These are phyloP conservation scores for Montipora efflorescens DNA, from an alignment of 64 coral and sea anemone genomes.

Conservation along the genomic window DNA sequence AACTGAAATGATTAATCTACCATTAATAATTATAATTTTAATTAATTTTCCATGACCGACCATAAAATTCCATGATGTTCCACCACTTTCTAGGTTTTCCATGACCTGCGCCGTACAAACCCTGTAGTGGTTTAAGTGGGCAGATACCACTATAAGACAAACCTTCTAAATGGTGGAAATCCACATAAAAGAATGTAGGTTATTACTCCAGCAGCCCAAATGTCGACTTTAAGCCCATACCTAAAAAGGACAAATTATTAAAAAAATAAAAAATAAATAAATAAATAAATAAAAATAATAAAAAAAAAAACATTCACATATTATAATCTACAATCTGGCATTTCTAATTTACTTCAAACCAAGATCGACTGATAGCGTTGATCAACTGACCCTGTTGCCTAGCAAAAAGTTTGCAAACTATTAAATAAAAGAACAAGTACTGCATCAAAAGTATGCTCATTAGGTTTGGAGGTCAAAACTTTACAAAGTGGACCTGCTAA, in stretches of 20 bases:
- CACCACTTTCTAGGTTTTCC: no score
- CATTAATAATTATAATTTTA: no score
- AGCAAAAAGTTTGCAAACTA: no score
- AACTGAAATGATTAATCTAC: no score
- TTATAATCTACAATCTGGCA: neutral
- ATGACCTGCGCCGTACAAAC: no score
- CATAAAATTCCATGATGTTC: no score
- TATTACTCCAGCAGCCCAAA: constrained; percentile 98
- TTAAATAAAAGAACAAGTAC: no score
- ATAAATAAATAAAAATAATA: neutral
- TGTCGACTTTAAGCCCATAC: constrained; percentile 96
- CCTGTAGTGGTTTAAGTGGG: neutral
- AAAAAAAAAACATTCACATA: neutral
- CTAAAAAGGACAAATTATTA: constrained; percentile 52
- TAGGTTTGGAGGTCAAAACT: no score
- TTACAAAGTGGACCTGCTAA: no score
- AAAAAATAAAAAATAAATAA: neutral
- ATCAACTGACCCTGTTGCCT: no score
- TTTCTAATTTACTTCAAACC: neutral
- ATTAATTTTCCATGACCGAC: no score
- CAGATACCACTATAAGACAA: neutral
- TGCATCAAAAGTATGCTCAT: no score
- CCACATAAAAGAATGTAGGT: constrained; percentile 97
- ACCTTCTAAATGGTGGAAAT: constrained; percentile 99
- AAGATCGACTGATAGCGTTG: neutral